These are phyloP conservation scores for Megaceryle maxima DNA, from an alignment of 2,113 vertebrate genomes.

Conservation along the genomic window DNA sequence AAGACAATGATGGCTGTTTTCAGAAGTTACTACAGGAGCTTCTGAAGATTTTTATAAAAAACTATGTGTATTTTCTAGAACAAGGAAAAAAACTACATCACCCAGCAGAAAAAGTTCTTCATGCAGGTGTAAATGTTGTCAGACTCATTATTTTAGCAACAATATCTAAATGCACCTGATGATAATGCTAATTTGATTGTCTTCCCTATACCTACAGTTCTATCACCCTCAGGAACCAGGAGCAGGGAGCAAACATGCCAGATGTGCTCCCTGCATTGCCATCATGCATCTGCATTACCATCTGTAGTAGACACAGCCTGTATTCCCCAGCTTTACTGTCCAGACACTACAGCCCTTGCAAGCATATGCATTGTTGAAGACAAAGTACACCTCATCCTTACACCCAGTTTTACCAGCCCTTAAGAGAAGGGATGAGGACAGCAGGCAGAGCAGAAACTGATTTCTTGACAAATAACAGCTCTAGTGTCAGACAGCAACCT, in stretches of 20 bases:
- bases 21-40: neutral
- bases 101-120: neutral
- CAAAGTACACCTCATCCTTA: neutral
- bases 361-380: neutral
- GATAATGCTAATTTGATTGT: neutral
- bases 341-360: accelerated
- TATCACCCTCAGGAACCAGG: neutral
- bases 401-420: neutral
- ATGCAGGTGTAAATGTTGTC: neutral
- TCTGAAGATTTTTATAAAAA: neutral
- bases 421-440: accelerated
- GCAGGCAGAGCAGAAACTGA: neutral
- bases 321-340: neutral
- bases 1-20: neutral
- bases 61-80: neutral
- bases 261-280: neutral
- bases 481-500: neutral
- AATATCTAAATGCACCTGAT: neutral
- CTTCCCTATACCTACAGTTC: neutral
- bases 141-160: neutral
- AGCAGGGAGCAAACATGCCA: neutral
- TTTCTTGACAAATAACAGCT: neutral
- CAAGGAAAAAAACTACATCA: neutral
- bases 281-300: neutral
- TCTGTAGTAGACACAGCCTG: neutral